Percentiles rank a stretch among this genome's conserved stretches.
These are phyloP conservation scores for Drosophila leonis DNA, from an alignment of 2,888 invertebrate species.

Conservation along the genomic window DNA sequence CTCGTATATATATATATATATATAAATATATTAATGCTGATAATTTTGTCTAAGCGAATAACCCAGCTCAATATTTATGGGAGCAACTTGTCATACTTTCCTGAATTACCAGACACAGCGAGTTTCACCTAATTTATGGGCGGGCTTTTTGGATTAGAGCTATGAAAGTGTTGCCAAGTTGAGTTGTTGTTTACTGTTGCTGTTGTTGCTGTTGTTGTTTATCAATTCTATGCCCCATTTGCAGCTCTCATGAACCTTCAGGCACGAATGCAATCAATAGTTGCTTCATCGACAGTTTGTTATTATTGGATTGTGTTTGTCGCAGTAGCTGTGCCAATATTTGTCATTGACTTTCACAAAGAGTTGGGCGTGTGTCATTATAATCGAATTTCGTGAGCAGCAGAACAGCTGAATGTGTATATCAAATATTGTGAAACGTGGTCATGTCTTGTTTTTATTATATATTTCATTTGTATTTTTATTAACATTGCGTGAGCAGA, in stretches of 20 bases:
- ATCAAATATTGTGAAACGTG: not conserved
- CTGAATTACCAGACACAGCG: slow-evolving; percentile 24
- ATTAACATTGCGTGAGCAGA: slow-evolving; percentile 1
- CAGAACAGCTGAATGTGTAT: not conserved
- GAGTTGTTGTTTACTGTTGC: not conserved
- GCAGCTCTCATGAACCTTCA: slow-evolving; percentile 21
- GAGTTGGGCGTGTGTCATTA: slow-evolving; percentile 22
- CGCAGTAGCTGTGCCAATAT: slow-evolving; percentile 32
- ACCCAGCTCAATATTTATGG: slow-evolving; percentile 33
- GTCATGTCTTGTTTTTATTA: not conserved
- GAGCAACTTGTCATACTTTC: slow-evolving; percentile 52
- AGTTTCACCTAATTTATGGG: slow-evolving; percentile 27
- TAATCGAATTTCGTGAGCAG: slow-evolving; percentile 12
- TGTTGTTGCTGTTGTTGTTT: not conserved
- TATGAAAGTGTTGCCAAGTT: slow-evolving; percentile 29
- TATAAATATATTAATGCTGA: slow-evolving; percentile 1
- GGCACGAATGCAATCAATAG: slow-evolving; percentile 51
- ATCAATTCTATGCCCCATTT: slow-evolving; percentile 13
- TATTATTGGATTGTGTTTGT: slow-evolving; percentile 16
- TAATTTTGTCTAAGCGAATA: slow-evolving; percentile 20
- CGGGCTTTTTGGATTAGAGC: slow-evolving; percentile 8
- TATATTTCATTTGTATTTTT: not conserved
- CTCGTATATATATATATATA: not conserved
- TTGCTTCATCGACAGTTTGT: slow-evolving; percentile 33
- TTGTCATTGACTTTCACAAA: slow-evolving; percentile 1